These are phyloP conservation scores for Pristionchus entomophagus DNA, from an alignment of 2,888 invertebrate species.

Conservation along the genomic window DNA sequence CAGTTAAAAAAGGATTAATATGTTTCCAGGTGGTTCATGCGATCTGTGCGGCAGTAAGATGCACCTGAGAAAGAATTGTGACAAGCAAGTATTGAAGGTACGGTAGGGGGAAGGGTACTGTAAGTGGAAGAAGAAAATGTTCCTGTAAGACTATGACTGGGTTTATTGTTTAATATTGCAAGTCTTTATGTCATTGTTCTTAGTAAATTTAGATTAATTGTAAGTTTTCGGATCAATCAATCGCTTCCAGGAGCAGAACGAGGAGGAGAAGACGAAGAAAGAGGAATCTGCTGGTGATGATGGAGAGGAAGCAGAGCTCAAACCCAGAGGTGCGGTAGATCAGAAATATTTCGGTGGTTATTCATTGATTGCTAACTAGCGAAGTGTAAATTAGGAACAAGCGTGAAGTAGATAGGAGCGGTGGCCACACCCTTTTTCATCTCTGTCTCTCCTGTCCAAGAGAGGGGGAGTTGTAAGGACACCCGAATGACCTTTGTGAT, in stretches of 20 bases:
- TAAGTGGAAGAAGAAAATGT: neutral
- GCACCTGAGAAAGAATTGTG: slow-evolving; percentile 86
- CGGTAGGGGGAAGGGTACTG: neutral
- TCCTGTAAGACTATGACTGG: no score
- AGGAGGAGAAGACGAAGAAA: slow-evolving; percentile 2
- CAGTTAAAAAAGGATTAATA: neutral
- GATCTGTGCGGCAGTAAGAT: slow-evolving; percentile 88
- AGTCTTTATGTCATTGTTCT: neutral
- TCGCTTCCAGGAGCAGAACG: slow-evolving; percentile 15
- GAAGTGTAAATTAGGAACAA: neutral
- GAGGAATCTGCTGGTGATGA: neutral
- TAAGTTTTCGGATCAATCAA: no score
- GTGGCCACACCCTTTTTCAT: slow-evolving; percentile 36
- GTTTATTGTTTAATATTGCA: no score
- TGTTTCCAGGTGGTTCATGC: slow-evolving; percentile 80
- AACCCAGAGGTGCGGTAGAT: neutral
- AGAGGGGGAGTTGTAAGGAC: slow-evolving; percentile 11
- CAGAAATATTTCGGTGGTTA: neutral
- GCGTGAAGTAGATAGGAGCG: neutral
- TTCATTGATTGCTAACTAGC: neutral
- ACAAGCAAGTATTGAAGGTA: slow-evolving; percentile 74
- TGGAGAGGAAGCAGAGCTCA: neutral
- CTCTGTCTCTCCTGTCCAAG: neutral
- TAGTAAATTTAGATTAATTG: neutral
- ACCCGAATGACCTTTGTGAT: slow-evolving; percentile 8